These are phyloP conservation scores for Brachyrhaphis roseni DNA, from an alignment of 2,797 vertebrate genomes.

Conservation along the genomic window DNA sequence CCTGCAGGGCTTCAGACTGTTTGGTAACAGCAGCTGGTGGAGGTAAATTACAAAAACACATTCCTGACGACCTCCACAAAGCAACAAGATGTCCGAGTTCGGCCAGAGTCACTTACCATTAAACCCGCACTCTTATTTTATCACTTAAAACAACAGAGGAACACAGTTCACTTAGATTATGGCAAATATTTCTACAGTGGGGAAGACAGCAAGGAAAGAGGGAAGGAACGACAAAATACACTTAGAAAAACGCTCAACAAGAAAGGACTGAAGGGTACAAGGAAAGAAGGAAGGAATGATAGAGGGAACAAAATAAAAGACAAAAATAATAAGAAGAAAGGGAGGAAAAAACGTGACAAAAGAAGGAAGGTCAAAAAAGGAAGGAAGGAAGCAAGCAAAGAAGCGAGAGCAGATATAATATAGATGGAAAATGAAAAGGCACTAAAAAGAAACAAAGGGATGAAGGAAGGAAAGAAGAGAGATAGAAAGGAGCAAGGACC, in stretches of 20 bases:
- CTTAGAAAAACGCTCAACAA: neutral
- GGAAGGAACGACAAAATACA: neutral
- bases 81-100: conserved; percentile 60
- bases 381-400: neutral
- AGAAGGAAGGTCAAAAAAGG: neutral
- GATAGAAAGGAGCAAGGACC: neutral
- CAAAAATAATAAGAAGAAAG: neutral
- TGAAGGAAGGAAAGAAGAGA: neutral
- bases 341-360: neutral
- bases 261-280: neutral
- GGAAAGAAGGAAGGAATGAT: neutral
- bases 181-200: too few relatives aligned
- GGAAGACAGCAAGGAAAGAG: neutral
- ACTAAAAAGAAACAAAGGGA: neutral
- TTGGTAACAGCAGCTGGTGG: conserved; percentile 53
- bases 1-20: conserved; percentile 42
- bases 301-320: neutral
- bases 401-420: neutral
- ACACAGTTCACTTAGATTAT: neutral
- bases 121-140: conserved; percentile 19
- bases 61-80: conserved; percentile 48
- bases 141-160: neutral
- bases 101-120: conserved; percentile 46
- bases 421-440: neutral
- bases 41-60: conserved; percentile 60